Percentiles rank a stretch among this genome's conserved stretches.
Evolutionary conservation across 2,797 vertebrate genomes (phyloP).

Genomic region (Artibeus jamaicensis): DNA sequence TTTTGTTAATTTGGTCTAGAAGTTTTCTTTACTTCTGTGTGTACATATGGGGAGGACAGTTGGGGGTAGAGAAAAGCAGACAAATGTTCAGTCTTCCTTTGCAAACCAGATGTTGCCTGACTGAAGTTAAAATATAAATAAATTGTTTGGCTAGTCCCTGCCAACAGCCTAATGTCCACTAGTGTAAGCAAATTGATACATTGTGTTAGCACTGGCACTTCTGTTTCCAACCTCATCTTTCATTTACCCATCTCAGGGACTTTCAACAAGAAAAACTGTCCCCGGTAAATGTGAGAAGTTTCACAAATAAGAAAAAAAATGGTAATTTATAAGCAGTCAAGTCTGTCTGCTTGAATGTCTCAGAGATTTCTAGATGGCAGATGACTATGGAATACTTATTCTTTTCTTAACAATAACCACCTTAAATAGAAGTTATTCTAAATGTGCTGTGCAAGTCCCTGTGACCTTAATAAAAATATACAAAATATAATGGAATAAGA

Average conservation of each 20-base stretch:
- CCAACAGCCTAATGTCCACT: constrained; percentile 21
- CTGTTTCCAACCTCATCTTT: not conserved
- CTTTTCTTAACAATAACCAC: not conserved
- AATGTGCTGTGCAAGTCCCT: not conserved
- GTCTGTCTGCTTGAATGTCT: not conserved
- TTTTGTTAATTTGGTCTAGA: constrained; percentile 60
- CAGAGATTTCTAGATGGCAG: not conserved
- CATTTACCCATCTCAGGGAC: not conserved
- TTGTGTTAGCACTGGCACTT: not conserved
- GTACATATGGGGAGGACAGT: constrained; percentile 48
- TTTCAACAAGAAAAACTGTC: not conserved
- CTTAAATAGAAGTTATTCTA: not conserved
- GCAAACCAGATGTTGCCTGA: constrained; percentile 63
- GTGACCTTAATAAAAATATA: not conserved
- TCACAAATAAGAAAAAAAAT: not conserved
- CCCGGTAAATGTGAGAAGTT: not conserved
- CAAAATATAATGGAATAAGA: not conserved
- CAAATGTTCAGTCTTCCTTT: constrained; percentile 45
- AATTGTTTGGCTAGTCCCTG: constrained; percentile 3
- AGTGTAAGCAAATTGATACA: not conserved
- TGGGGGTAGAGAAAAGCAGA: constrained; percentile 41
- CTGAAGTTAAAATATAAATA: constrained; percentile 35
- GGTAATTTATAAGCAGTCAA: not conserved
- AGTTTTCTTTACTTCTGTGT: constrained; percentile 49
- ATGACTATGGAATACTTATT: not conserved